Evolutionary conservation across 2,797 vertebrate genomes (phyloP), one percentile per base, ranked within the genome.

Genomic region (Gouania willdenowi): DNA sequence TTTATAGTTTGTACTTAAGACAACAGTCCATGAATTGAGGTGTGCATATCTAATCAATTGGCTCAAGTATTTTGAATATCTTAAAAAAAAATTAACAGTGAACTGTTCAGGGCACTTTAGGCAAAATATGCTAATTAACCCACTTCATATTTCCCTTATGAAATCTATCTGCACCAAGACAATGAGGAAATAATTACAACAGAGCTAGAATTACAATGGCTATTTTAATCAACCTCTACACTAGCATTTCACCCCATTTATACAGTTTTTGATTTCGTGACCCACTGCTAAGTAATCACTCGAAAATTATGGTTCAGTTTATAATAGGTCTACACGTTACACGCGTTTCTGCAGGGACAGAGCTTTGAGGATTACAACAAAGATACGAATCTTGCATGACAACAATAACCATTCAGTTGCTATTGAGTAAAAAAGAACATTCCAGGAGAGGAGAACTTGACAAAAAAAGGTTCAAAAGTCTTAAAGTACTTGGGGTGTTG

Each of bases 171-270:
- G 69, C 81, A 79, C 50, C 83, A 88, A 88, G 86, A 89, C 85
- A 89, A 89, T 86, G 85, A 87, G 79, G 81, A 90, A 90, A 90
- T 91, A 90, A 90, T 91, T 90, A 90, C 80, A 84, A 86, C 77
- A 76, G 85, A 90, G 86, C 86, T 88, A 90, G 84, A 85, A 86
- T 85, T 84, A 91, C 87, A 89, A 87, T 89, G 83, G 79, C 85
- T 85, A 82, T 89, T 89, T 89, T 89, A 91, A 91, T 91, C 88
- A 91, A 90, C 88, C 89, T 57, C 82, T 80, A 77, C 70, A 71
- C 80, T 86, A 83, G 83, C 87, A 84, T 89, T 88, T 90, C 87
- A 90, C 87, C 87, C 87, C 86, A 88, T 90, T 91, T 89, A 89
- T 89, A 82, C 88, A 66, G 82, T 84, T 89, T 89, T 83, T 87